Conservation (phyloP, 2,113 vertebrate genomes). For the Sporophila hypoxantha region DNA sequence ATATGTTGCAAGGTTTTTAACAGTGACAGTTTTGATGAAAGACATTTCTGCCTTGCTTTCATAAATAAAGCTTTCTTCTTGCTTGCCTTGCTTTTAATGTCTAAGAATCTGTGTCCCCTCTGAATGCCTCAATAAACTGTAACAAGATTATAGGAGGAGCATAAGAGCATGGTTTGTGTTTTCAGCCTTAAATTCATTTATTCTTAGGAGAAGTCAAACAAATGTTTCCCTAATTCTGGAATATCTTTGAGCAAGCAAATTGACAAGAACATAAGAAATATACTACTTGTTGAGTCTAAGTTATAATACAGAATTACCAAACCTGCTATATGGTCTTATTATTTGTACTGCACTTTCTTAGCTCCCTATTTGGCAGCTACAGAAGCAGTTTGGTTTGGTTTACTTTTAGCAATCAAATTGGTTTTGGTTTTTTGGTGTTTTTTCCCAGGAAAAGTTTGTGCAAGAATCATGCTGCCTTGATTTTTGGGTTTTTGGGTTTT, state of each 20-base stretch:
- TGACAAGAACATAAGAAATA: background rate
- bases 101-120: conserved; percentile 14
- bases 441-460: background rate
- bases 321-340: background rate
- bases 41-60: conserved; percentile 49
- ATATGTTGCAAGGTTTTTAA: conserved; percentile 63
- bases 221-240: conserved; percentile 8
- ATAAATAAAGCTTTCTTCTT: conserved; percentile 65
- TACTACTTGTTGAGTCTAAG: background rate
- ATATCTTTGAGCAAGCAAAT: background rate
- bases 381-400: background rate
- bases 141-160: background rate
- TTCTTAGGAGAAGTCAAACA: background rate
- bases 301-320: background rate
- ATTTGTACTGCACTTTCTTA: background rate
- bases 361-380: background rate
- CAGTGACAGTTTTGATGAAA: conserved; percentile 71
- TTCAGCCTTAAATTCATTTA: background rate
- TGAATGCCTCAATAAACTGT: conserved; percentile 12
- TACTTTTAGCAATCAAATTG: background rate
- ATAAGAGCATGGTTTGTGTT: background rate
- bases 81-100: conserved; percentile 38
- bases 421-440: background rate
- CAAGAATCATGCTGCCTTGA: background rate
- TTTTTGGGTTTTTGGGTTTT: background rate